Evolutionary conservation across 2,888 invertebrate species (phyloP).

Genomic region (Listrodromus nycthemerus): DNA sequence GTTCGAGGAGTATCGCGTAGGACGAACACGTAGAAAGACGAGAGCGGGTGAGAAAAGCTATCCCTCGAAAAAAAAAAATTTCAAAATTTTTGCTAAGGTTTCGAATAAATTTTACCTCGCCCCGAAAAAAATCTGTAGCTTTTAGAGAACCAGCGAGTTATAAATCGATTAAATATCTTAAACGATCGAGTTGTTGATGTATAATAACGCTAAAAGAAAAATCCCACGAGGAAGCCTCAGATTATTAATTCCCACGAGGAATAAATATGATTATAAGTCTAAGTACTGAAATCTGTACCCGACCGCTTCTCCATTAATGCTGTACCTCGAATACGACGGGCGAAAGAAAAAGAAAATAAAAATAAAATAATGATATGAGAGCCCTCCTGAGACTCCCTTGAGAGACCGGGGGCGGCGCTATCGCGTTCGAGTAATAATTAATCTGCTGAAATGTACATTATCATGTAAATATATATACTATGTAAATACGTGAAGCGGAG

Average conservation of each 20-base stretch:
- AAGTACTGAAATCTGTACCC: constrained; percentile 67
- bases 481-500: constrained; percentile 66
- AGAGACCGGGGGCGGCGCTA: background rate
- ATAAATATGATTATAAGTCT: constrained; percentile 27
- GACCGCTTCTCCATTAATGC: constrained; percentile 73
- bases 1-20: constrained; percentile 18
- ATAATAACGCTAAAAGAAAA: constrained; percentile 15
- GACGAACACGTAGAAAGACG: constrained; percentile 29
- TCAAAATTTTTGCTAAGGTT: constrained; percentile 4
- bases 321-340: constrained; percentile 70
- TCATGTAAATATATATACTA: constrained; percentile 80
- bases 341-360: constrained; percentile 71
- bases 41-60: constrained; percentile 2
- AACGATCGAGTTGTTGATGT: constrained; percentile 32
- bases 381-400: constrained; percentile 14
- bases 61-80: constrained; percentile 15
- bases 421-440: constrained; percentile 56
- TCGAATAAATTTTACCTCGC: background rate
- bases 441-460: constrained; percentile 79
- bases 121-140: background rate
- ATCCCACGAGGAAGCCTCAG: constrained; percentile 5
- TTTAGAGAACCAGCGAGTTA: constrained; percentile 20
- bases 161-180: background rate
- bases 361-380: constrained; percentile 69
- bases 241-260: constrained; percentile 20